Conservation (phyloP, 2,797 vertebrate genomes). For the Lacerta agilis region DNA sequence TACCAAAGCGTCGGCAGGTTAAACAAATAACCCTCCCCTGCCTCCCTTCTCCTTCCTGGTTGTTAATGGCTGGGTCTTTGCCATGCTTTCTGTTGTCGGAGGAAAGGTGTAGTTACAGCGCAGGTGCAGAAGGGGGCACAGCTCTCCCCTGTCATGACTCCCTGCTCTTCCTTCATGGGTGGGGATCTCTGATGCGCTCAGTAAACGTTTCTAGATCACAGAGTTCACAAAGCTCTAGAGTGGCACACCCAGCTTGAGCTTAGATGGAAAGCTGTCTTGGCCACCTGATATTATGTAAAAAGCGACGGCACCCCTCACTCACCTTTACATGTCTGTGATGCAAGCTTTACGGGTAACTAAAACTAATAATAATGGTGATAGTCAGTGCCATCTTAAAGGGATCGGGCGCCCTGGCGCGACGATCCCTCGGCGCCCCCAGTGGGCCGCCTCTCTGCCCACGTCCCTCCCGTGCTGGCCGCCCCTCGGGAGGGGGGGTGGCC, state of each 20-base stretch:
- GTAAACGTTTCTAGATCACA: neutral
- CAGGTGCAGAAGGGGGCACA: neutral
- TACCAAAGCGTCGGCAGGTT: neutral
- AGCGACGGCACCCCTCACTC: neutral
- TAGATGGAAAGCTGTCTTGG: neutral
- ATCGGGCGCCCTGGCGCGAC: too few species aligned
- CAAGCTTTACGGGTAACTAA: neutral
- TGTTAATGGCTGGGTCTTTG: neutral
- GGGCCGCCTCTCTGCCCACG: too few species aligned
- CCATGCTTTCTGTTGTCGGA: rapidly evolving
- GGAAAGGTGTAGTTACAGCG: neutral
- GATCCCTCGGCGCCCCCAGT: too few species aligned
- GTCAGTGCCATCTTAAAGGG: too few species aligned
- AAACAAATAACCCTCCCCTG: neutral
- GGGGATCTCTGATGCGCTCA: neutral
- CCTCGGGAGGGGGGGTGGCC: too few species aligned
- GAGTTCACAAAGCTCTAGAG: neutral
- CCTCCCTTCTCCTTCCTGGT: neutral
- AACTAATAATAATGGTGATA: too few species aligned
- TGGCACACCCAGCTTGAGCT: neutral
- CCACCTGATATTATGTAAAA: too few species aligned
- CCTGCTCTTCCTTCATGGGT: neutral
- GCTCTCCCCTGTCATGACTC: neutral
- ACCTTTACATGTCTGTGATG: neutral
- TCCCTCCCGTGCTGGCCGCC: too few species aligned